These are phyloP conservation scores for Chiridota heheva DNA, from an alignment of 35 echinoderm and acorn worm genomes.

Conservation along the genomic window DNA sequence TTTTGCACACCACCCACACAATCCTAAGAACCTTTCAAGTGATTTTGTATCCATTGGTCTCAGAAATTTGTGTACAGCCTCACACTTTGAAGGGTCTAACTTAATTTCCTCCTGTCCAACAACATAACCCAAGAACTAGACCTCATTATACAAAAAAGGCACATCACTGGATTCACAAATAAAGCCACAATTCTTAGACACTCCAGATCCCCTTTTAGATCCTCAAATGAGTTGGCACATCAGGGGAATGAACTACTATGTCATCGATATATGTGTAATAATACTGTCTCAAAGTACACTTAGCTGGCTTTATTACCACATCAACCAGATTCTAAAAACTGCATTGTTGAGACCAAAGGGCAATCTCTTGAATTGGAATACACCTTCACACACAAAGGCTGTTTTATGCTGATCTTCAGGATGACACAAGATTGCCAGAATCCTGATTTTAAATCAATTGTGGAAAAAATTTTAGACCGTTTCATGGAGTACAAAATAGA, in stretches of 20 bases:
- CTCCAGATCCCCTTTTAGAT: slow-evolving; percentile 1
- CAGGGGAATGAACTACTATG: slow-evolving; percentile 33
- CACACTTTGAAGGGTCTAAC: slow-evolving; percentile 26
- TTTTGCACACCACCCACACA: slow-evolving; percentile 43
- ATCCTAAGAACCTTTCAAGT: slow-evolving; percentile 24
- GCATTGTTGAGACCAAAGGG: slow-evolving; percentile 29
- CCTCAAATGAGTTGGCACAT: background rate
- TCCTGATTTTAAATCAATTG: slow-evolving; percentile 21
- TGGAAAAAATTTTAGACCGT: background rate
- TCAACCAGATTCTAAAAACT: slow-evolving; percentile 18
- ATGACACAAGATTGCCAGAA: slow-evolving; percentile 25
- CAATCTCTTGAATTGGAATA: slow-evolving; percentile 35
- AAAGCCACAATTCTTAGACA: slow-evolving; percentile 9
- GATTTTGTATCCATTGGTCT: slow-evolving; percentile 14
- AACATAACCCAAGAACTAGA: slow-evolving; percentile 35
- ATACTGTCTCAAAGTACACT: background rate
- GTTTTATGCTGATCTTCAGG: slow-evolving; percentile 23
- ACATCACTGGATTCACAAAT: slow-evolving; percentile 23
- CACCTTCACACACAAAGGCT: slow-evolving; percentile 35
- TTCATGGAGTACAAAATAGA: slow-evolving; percentile 27
- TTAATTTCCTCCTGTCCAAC: background rate
- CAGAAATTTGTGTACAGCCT: slow-evolving; percentile 16
- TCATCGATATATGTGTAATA: slow-evolving; percentile 21
- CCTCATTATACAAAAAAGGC: background rate
- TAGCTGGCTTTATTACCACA: slow-evolving; percentile 10